Evolutionary conservation across 2,797 vertebrate genomes (phyloP), one percentile per base, ranked within the genome.

Genomic region (Ficedula albicollis): DNA sequence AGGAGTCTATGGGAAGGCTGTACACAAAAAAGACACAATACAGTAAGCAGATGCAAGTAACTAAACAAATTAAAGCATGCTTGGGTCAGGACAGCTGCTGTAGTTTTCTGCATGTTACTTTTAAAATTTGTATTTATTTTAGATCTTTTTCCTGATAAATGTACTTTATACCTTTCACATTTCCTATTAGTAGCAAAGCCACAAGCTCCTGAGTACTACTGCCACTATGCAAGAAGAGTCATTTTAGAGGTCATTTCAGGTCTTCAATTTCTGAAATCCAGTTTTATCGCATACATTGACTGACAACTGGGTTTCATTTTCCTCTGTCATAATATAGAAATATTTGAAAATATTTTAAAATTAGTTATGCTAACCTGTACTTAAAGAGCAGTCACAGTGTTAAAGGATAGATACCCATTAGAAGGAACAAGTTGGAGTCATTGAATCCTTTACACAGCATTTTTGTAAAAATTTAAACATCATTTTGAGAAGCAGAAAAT

Each of bases 341-440:
- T 68, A 39, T 78, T 69, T 56, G 26, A 79, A 56, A 29, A 5
- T 52, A 29, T 64, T 88, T 67, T 41, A 60, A 56, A 93, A 78
- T 86, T 84, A 69, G 58, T 85, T 95, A 82, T 90, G 56, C 54
- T 93, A 85, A 94, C 82, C 91, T 86, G 70, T 87, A 82, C 83
- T 76, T 84, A 88, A 68, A 73, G 52, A 84, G 52, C 59, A 87
- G 59, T 63, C 79, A 48, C 49, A 32, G 75, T 79, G 75, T 95
- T 60, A 95, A 76, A 81, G 80, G 89, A 93, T 69, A 95, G 91
- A 93, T 85, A 76, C 9, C 29, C 94, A 96, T 97, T 87, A 97
- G 63, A 84, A 94, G 30, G 72, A 87, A 94, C 84, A 91, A 39
- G 70, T 56, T 91, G 79, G 55, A 96, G 60, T 60, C 89, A 95